Percentiles rank a stretch among this genome's conserved stretches.
Evolutionary conservation across 2,888 invertebrate genomes (phyloP).

Genomic region (Polietes domitor): DNA sequence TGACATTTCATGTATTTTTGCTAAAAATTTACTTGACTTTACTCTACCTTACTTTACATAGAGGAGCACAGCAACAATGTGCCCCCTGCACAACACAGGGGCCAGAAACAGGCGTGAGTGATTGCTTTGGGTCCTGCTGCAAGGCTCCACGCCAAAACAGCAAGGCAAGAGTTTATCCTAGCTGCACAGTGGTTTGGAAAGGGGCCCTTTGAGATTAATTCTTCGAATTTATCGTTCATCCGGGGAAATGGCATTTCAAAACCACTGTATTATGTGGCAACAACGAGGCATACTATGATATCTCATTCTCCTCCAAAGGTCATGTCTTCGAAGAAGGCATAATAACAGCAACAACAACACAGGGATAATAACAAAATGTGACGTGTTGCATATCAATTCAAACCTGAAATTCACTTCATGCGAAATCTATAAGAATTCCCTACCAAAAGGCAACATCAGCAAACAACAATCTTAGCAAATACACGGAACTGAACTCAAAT

Average conservation of each 20-base stretch:
- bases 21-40: not conserved
- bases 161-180: slow-evolving; percentile 31
- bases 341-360: slow-evolving; percentile 19
- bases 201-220: too few relatives aligned
- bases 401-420: slow-evolving; percentile 56
- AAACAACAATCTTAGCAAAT: not conserved
- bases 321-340: slow-evolving; percentile 20
- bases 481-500: not conserved
- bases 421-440: not conserved
- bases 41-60: too few relatives aligned
- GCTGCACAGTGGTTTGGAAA: not conserved
- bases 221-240: too few relatives aligned
- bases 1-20: slow-evolving; percentile 47
- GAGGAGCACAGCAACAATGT: not conserved
- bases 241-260: not conserved
- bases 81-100: not conserved
- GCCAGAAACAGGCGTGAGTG: slow-evolving; percentile 4
- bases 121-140: slow-evolving; percentile 54
- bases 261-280: not conserved
- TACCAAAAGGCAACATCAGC: not conserved
- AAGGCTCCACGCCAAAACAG: slow-evolving; percentile 40
- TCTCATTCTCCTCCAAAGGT: slow-evolving; percentile 22
- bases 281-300: not conserved
- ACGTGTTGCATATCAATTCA: slow-evolving; percentile 63
- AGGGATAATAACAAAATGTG: slow-evolving; percentile 36